Base-by-base conservation (phyloP, 1,140 invertebrate species). In the Samia ricini region DNA sequence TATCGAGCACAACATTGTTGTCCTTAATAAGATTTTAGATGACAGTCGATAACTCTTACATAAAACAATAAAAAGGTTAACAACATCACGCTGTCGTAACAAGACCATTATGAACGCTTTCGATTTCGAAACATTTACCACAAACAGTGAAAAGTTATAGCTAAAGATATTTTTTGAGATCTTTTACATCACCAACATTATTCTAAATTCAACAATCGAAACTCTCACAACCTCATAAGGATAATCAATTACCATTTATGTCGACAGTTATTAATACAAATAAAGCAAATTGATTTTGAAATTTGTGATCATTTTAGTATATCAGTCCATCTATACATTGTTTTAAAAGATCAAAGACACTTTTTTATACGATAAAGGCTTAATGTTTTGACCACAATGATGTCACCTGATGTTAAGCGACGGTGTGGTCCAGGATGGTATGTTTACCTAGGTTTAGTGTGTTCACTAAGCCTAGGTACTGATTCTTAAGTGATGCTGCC, bases 61-160 rank as follows among this genome's bases (percentile, higher is more conserved):
- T 59, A 59, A 56, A 56, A 29, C 26, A 15, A 56, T 36, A 56
- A 42, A 1, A 57, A 36, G 56, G 29, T 29, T 12, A 12, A 29
- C 26, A n/a, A n/a, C n/a, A n/a, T n/a, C 12, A 12, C 5, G 26
- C 56, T 26, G n/a, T 26, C 6, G n/a, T 10, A 26, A 57, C 19
- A 24, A 26, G n/a, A 8, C 56, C 24, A 19, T 36, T 15, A 36
- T 20, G 15, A 18, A 33, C 36, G 36, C 56, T 57, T 57, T 57
- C 56, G 56, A 57, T 26, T 26, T 19, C 56, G 24, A 26, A 26
- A 33, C 36, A 2, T 10, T 6, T 57, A 42, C 21, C 18, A 26
- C 12, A 18, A 23, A 55, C 22, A 24, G 5, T 55, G 6, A 23
- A 55, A 55, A 10, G 10, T 42, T 15, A 42, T 42, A 36, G n/a